phyloP scores from a whole-genome alignment of 1,140 invertebrate genomes.

The Zaprionus inermis region DNA sequence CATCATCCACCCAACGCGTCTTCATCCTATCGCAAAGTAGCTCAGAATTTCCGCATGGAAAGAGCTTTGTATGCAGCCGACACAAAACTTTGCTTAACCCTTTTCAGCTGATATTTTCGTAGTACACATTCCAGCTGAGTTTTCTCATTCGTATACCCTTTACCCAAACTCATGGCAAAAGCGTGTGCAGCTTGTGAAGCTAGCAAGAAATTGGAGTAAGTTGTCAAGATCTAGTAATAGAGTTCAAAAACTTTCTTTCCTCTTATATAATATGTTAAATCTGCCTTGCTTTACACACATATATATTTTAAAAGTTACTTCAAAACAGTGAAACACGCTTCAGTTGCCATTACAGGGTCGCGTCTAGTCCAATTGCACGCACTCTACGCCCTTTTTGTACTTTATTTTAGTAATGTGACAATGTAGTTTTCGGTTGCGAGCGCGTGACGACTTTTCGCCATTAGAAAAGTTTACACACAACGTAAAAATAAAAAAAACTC shows the following conservation, averaged over 20 bases:
- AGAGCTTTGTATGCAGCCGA: slow-evolving; percentile 32
- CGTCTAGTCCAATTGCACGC: background rate
- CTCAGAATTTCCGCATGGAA: slow-evolving; percentile 56
- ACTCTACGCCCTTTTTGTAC: background rate
- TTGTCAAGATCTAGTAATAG: background rate
- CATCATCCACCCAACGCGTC: background rate
- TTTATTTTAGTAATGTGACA: slow-evolving; percentile 52
- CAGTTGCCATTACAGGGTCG: background rate
- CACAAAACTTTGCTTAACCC: slow-evolving; percentile 69
- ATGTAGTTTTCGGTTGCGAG: slow-evolving; percentile 60
- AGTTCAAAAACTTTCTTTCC: background rate
- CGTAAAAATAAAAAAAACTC: background rate
- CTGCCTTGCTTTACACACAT: too few relatives aligned
- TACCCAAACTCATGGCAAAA: background rate
- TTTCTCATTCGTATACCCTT: slow-evolving; percentile 16
- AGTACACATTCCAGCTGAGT: slow-evolving; percentile 19
- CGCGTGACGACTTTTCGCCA: slow-evolving; percentile 62
- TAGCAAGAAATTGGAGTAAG: background rate
- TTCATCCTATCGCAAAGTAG: slow-evolving; percentile 48
- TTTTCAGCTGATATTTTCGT: slow-evolving; percentile 50
- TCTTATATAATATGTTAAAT: too few relatives aligned
- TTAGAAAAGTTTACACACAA: slow-evolving; percentile 51
- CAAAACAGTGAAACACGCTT: background rate
- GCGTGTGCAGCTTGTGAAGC: background rate
- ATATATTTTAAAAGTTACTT: background rate